Base-by-base conservation (phyloP, 2,113 vertebrate species). In the Dicrurus megarhynchus region DNA sequence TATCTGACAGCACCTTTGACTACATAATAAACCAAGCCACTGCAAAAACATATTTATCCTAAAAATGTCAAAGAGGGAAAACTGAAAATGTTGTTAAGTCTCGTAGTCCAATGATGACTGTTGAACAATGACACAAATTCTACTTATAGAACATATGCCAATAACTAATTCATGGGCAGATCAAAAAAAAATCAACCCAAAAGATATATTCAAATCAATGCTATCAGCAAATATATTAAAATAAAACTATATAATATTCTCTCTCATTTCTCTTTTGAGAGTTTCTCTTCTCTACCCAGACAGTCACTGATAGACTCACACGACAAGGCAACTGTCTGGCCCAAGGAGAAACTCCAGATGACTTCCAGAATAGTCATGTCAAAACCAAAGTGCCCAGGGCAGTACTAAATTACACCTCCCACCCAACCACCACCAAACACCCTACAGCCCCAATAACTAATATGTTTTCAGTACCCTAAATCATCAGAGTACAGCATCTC, bases 141-240 rank as follows among this genome's bases (percentile, higher is more conserved):
- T 75, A 88, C 85, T 96, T 95, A 89, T 67, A 94, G 71, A 86
- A 84, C 24, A 39, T 49, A 53, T 16, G 64, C 68, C 79, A 96
- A 77, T 96, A 95, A 93, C 22, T 95, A 94, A 96, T 95, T 93
- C 79, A 96, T 91, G 80, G 56, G 47, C 64, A 93, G 82, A 96
- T 90, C 27, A 93, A 95, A 96, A 91, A 89, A n/a, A 57, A 37
- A 82, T 73, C 81, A 87, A 67, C 74, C 44, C 24, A 75, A 87
- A 95, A 88, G 46, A 70, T 55, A 67, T 2, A 60, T 47, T 83
- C 46, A 88, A 94, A 90, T 32, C 73, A 90, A 81, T 52, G 44
- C 33, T 77, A 93, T 56, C 47, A 86, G 50, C 44, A 89, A 93
- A 56, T 37, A 60, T 13, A 64, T 84, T 87, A 47, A 92, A 92